Evolutionary conservation across 2,113 vertebrate genomes (phyloP), one percentile per base, ranked within the genome.

Genomic region (Paramisgurnus dabryanus): DNA sequence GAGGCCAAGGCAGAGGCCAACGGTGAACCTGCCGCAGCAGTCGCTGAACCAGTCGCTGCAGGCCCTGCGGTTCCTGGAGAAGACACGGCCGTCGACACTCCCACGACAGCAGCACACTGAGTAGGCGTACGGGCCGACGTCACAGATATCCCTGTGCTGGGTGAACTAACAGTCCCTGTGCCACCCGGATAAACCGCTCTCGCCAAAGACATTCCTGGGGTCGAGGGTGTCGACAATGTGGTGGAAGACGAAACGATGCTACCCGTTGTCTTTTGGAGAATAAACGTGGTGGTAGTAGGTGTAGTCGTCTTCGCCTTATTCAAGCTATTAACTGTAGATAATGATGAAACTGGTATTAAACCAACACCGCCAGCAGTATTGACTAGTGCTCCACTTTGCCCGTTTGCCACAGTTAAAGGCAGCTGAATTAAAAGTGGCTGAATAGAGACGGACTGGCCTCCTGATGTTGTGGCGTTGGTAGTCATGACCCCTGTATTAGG

Each of bases 371-470:
- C 67, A 15, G 69, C 76, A 3, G 80, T 18, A 61, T 63, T 71
- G 12, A 92, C 89, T 64, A 94, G 79, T 0, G 92, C 85, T 53
- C 93, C 93, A 1, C 83, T 66, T 83, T 91, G 91, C 18, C 91
- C 89, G 0, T 91, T 91, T 12, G 89, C 66, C 83, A 93, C 82
- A 2, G 92, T 89, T 43, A 93, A 80, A 27, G 92, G 91, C 43
- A 93, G 89, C 86, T 94, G 92, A 77, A 94, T 92, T 82, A 94
- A 89, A 7, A 94, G 85, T 0, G 91, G 85, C 77, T 86, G 86
- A 22, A 87, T 80, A 7, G 86, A 82, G 65, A 87, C 63, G 0
- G 86, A 89, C 86, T 92, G 92, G 50, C 90, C 90, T 0, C 76
- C 76, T 39, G 86, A 65, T 8, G 76, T 85, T 43, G 17, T 87